These are phyloP conservation scores for Agapornis canus DNA, from an alignment of 2,797 vertebrate species.

Conservation along the genomic window DNA sequence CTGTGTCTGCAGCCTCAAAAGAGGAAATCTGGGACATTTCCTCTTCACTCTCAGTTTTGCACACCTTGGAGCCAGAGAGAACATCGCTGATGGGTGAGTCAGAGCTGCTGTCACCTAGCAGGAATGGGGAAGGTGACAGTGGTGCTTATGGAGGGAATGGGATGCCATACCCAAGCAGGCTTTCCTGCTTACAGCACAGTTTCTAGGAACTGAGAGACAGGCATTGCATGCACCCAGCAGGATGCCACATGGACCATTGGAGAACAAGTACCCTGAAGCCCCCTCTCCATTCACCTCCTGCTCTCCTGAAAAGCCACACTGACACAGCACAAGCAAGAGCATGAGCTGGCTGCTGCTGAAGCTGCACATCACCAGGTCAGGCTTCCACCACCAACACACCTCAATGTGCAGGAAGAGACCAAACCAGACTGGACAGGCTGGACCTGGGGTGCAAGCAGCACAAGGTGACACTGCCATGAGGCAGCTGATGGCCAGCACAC, in stretches of 20 bases:
- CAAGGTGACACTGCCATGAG: rapidly evolving
- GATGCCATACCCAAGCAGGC: not conserved
- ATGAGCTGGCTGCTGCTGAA: rapidly evolving
- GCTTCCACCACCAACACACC: not conserved
- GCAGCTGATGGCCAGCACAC: rapidly evolving
- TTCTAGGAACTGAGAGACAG: not conserved
- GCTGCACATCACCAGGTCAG: not conserved
- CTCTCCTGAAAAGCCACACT: not conserved
- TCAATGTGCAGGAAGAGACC: not conserved
- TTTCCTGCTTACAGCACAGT: not conserved
- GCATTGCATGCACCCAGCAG: not conserved
- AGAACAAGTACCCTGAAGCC: rapidly evolving
- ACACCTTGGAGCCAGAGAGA: not conserved
- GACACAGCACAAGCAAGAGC: rapidly evolving
- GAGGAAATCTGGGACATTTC: not conserved
- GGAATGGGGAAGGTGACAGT: not conserved
- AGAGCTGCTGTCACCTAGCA: not conserved
- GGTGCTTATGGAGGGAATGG: not conserved
- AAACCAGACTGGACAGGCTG: not conserved
- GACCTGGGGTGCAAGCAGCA: rapidly evolving
- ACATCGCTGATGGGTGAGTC: not conserved
- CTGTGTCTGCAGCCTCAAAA: not conserved
- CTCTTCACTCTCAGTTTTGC: not conserved
- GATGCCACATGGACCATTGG: not conserved
- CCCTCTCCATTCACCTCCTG: not conserved